A percentile compares a stretch with the other conserved stretches of the same genome.
phyloP scores from a whole-genome alignment of 2,888 invertebrate genomes.

The Metellina segmentata region DNA sequence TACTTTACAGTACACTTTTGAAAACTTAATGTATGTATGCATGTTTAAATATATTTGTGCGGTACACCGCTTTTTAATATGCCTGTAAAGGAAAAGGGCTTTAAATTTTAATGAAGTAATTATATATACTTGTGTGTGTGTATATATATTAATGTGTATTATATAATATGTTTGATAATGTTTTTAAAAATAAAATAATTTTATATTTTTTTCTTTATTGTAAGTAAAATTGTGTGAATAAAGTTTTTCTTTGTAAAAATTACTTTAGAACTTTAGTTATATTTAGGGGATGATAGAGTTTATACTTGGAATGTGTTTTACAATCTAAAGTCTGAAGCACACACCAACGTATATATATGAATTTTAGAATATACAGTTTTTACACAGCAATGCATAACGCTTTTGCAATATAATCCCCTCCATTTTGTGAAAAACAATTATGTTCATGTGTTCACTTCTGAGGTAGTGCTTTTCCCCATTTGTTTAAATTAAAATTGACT shows the following conservation, averaged over 20 bases:
- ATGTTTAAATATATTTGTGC: conserved; percentile 66
- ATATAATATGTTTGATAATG: conserved; percentile 18
- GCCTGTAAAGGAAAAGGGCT: conserved; percentile 65
- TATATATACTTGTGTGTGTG: conserved; percentile 64
- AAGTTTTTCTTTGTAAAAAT: conserved; percentile 1
- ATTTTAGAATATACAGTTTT: conserved; percentile 39
- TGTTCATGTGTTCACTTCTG: neutral
- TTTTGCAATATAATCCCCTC: conserved; percentile 24
- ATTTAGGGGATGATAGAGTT: neutral
- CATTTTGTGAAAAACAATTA: neutral
- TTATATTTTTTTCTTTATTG: conserved; percentile 12
- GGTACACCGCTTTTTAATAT: conserved; percentile 65
- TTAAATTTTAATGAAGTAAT: conserved; percentile 55
- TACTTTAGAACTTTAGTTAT: neutral
- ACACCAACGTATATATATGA: conserved; percentile 44
- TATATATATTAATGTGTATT: conserved; percentile 28
- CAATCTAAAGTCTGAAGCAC: neutral
- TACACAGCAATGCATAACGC: conserved; percentile 29
- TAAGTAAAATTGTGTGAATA: conserved; percentile 5
- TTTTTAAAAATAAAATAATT: conserved; percentile 20
- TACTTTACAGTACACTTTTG: conserved; percentile 45
- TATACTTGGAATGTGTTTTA: neutral
- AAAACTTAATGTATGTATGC: conserved; percentile 60
- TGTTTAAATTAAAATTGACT: conserved; percentile 2
- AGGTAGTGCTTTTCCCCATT: conserved; percentile 1